Conservation (phyloP, 2,113 vertebrate species). For the Petrocephalus zakoni region DNA sequence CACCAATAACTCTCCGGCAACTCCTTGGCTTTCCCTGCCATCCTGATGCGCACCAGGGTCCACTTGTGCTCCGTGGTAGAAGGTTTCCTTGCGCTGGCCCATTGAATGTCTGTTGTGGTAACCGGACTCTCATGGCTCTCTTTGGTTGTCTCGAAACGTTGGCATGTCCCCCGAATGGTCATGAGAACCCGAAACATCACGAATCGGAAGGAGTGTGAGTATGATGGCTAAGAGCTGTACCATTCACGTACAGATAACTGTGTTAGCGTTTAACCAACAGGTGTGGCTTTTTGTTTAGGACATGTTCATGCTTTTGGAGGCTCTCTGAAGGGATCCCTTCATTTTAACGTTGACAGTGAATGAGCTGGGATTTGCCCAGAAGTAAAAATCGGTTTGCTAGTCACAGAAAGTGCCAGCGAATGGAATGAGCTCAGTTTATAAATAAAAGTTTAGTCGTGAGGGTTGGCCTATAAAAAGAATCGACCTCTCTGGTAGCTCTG, state of each 20-base stretch:
- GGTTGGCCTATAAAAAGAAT: background rate
- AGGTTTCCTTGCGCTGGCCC: background rate
- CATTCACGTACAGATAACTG: background rate
- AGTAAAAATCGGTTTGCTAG: background rate
- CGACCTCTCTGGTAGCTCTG: background rate
- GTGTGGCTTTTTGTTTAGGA: background rate
- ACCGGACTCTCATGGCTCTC: background rate
- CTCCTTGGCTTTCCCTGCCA: background rate
- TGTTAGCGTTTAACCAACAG: background rate
- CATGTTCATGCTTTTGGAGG: background rate
- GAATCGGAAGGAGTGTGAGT: background rate
- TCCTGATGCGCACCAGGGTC: background rate
- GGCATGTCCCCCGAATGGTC: background rate
- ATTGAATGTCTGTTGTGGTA: background rate
- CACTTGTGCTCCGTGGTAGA: background rate
- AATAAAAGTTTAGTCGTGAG: background rate
- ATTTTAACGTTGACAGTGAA: background rate
- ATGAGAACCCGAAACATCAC: background rate
- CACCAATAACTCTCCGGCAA: background rate
- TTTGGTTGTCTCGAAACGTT: background rate
- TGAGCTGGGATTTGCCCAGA: background rate
- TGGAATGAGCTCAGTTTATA: constrained; percentile 1
- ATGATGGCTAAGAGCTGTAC: background rate
- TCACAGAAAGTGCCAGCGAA: background rate
- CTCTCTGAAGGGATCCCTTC: background rate